Percentiles rank a stretch among this genome's conserved stretches.
These are phyloP conservation scores for Triplophysa siluroides DNA, from an alignment of 2,113 vertebrate species.

Conservation along the genomic window DNA sequence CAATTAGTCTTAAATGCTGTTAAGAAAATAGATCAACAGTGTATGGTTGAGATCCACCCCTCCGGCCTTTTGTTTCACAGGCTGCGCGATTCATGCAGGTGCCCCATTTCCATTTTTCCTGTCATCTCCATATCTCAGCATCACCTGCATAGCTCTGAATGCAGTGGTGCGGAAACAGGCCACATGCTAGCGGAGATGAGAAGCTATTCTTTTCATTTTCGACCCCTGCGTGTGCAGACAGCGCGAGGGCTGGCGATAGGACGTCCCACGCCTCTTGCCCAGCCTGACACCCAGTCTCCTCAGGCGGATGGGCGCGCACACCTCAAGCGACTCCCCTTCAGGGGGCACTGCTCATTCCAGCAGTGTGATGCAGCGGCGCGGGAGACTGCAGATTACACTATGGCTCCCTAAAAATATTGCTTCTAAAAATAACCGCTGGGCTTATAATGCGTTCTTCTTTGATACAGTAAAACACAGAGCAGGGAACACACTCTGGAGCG, in stretches of 20 bases:
- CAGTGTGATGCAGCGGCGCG: conserved; percentile 22
- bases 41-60: conserved; percentile 21
- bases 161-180: conserved; percentile 26
- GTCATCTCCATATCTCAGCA: conserved; percentile 28
- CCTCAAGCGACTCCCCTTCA: conserved; percentile 56
- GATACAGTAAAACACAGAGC: background rate
- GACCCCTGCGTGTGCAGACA: background rate
- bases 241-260: background rate
- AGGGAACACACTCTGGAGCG: background rate
- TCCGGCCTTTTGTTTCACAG: conserved; percentile 9
- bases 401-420: conserved; percentile 46
- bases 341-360: conserved; percentile 58
- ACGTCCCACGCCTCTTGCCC: conserved; percentile 1
- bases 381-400: conserved; percentile 30
- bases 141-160: conserved; percentile 19
- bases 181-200: conserved; percentile 25
- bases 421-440: conserved; percentile 54
- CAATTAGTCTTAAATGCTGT: background rate
- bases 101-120: conserved; percentile 11
- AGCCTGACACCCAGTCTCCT: conserved; percentile 41
- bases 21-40: background rate
- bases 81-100: background rate
- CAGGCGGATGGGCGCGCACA: conserved; percentile 46
- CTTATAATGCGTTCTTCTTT: background rate
- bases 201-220: conserved; percentile 19